Conservation (phyloP, 1,140 invertebrate genomes). For the Sipha flava region DNA sequence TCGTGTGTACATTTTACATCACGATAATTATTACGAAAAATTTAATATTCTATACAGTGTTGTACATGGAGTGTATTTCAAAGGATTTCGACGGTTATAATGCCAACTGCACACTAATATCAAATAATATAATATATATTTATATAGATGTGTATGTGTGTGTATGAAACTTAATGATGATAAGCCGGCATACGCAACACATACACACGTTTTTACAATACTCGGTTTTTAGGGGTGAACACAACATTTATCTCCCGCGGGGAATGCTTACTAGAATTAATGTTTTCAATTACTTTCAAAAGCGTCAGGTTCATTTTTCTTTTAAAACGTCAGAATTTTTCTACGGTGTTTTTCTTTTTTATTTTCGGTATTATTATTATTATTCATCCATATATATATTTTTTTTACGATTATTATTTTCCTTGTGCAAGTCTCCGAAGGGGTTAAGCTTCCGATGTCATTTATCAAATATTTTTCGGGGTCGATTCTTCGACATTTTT, state of each 20-base stretch:
- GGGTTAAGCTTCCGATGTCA: conserved; percentile 11
- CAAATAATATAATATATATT: neutral
- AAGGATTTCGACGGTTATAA: conserved; percentile 2
- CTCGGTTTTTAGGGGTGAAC: neutral
- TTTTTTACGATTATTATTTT: conserved; percentile 14
- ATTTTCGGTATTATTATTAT: neutral
- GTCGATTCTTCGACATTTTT: conserved; percentile 14
- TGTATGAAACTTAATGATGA: conserved; percentile 11
- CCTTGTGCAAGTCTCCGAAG: conserved; percentile 5
- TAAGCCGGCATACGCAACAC: neutral
- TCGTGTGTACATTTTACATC: too few species aligned
- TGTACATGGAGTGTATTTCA: neutral
- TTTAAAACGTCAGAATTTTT: conserved; percentile 26
- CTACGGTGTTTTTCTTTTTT: conserved; percentile 15
- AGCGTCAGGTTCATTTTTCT: conserved; percentile 30
- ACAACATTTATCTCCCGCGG: conserved; percentile 22
- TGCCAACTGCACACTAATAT: neutral
- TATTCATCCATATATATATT: neutral
- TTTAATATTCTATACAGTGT: neutral
- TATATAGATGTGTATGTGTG: neutral
- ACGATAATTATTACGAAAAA: neutral
- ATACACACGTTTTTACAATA: neutral
- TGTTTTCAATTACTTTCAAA: conserved; percentile 26
- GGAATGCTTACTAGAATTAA: conserved; percentile 1
- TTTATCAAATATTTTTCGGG: conserved; percentile 14